Evolutionary conservation across 2,888 invertebrate genomes (phyloP), one percentile per base, ranked within the genome.

Genomic region (Acanthacorydalis orientalis): DNA sequence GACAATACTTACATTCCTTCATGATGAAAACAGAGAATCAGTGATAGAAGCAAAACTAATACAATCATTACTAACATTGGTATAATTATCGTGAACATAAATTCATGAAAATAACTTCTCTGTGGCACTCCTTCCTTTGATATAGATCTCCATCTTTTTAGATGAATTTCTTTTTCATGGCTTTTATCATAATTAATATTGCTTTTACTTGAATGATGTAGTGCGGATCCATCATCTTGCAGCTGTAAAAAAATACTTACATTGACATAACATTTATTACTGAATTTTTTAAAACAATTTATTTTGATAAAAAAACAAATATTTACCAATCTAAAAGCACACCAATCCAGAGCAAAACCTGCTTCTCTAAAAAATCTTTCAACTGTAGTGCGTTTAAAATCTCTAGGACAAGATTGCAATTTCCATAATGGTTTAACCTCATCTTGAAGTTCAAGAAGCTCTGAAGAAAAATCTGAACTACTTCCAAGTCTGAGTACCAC

Each of bases 331-430:
- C 80, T 76, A 62, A 91, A 91, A 46, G 81, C 80, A 58, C 91
- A 92, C 91, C 91, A 92, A 62, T 92, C 91, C 12, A 91, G 64
- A 33, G 80, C 75, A 57, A 90, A 80, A 1, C 80, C 81, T 8
- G 80, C 80, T 50, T 82, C 80, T 52, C 88, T 72, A 62, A 92
- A 91, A 49, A 81, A 72, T 55, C 83, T 73, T 61, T 92, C 90
- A 0, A 87, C 86, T 0, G 86, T 83, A 0, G 89, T 90, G 49
- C 85, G 72, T 61, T 90, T 91, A 61, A 83, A 89, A 56, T 83
- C 80, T 23, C 82, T 64, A 0, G 88, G 88, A 57, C 91, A 92
- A 14, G 81, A 78, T 0, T 78, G 73, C 40, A 85, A 66, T 52
- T 83, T 83, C 59, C 83, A 82, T 1, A 91, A 65, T 0, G 89